Conservation (phyloP, 2,113 vertebrate species). For the Pagrus major region DNA sequence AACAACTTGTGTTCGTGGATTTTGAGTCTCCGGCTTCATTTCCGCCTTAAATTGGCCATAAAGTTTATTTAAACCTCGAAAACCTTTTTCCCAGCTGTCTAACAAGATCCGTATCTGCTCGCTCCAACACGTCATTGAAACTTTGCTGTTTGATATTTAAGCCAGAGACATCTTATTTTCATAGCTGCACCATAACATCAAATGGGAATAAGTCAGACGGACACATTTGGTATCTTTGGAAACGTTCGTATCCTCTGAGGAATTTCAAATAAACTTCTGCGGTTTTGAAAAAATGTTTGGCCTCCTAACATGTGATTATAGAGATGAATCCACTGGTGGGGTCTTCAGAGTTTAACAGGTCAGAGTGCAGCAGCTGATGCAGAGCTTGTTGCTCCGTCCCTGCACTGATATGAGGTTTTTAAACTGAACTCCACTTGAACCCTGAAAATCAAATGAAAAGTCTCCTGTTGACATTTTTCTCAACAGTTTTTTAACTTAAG, state of each 20-base stretch:
- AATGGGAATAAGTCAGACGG: neutral
- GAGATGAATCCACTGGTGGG: neutral
- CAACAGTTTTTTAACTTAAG: conserved; percentile 33
- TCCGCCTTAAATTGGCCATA: neutral
- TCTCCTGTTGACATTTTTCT: conserved; percentile 33
- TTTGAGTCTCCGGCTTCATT: too few species aligned
- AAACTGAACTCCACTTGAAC: conserved; percentile 43
- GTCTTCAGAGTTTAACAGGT: neutral
- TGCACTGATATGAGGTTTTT: conserved; percentile 4
- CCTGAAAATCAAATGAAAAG: conserved; percentile 24
- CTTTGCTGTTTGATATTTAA: neutral
- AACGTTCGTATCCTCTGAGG: neutral
- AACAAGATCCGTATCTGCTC: neutral
- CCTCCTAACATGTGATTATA: neutral
- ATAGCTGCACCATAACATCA: neutral
- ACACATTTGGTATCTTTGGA: neutral
- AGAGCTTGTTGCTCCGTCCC: neutral
- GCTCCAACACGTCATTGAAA: neutral
- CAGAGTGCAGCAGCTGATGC: conserved; percentile 23
- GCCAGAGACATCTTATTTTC: neutral
- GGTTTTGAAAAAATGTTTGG: neutral
- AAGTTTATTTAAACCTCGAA: neutral
- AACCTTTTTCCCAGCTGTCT: neutral
- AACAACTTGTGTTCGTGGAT: too few species aligned
- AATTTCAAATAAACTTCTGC: neutral